Percentiles rank a stretch among this genome's conserved stretches.
phyloP scores from a whole-genome alignment of 2,113 vertebrate species.

The Hylia prasina region DNA sequence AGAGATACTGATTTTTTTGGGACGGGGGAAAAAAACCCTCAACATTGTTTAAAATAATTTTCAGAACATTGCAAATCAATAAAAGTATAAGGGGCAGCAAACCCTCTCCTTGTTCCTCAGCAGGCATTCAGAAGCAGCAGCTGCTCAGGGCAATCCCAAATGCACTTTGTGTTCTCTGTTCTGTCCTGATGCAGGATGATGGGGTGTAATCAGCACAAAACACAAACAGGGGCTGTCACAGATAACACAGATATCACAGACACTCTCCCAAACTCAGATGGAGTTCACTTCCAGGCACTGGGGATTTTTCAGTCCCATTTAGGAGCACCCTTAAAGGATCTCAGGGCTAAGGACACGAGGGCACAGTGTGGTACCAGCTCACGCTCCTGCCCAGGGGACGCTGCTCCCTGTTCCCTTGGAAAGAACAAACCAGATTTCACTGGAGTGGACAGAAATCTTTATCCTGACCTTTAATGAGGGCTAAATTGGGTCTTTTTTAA shows the following conservation, averaged over 20 bases:
- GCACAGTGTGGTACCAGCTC: neutral
- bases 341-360: accelerated
- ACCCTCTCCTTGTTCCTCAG: neutral
- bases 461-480: neutral
- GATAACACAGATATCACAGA: accelerated
- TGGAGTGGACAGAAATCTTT: neutral
- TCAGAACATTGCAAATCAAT: neutral
- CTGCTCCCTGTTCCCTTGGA: neutral
- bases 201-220: neutral
- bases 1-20: accelerated
- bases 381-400: neutral
- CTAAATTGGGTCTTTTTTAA: neutral
- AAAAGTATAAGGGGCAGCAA: neutral
- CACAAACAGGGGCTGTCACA: neutral
- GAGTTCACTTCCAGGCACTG: neutral
- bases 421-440: neutral
- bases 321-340: accelerated
- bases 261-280: neutral
- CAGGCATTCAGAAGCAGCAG: neutral
- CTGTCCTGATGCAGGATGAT: neutral
- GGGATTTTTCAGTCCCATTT: no score
- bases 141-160: neutral
- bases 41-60: neutral
- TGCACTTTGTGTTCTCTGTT: accelerated
- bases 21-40: accelerated